Base-by-base conservation (phyloP, 2,113 vertebrate genomes). In the Loxodonta africana region DNA sequence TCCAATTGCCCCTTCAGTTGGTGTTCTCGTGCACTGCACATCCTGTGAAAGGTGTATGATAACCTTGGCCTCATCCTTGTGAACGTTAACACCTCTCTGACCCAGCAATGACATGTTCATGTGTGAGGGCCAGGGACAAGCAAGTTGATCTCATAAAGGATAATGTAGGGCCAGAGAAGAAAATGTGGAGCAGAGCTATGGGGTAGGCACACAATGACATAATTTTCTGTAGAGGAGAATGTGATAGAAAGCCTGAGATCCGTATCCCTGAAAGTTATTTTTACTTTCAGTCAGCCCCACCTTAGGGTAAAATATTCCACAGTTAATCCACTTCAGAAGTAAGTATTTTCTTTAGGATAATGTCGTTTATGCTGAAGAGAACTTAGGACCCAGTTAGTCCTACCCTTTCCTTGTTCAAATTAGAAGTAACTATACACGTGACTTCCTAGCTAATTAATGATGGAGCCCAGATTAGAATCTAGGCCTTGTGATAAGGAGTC, bases 181-280 rank as follows among this genome's bases (percentile, higher is more conserved):
- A 65, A 37, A 46, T 84, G 8, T n/a, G 51, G 51, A 87, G 44
- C 10, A 46, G 4, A 12, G 30, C 33, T 76, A 2, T 62, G 20
- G 53, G 2, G 23, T 14, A 95, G 30, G 83, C 18, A 63, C 7
- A 84, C 12, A n/a, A 78, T 21, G 8, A 20, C 25, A 46, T 73
- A 25, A 69, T 91, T 81, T 89, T 96, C 78, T 83, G 5, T n/a
- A 77, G 21, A 67, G 21, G n/a, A 94, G 25, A 95, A 78, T 46
- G 11, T 95, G n/a, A 84, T 18, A 84, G 57, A 86, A 76, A 96
- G 3, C n/a, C 81, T 73, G 20, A 92, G 71, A 78, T 44, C 2
- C 44, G 46, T 26, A 83, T 83, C 11, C 26, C n/a, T 83, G 57
- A 71, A 88, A 88, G 21, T 28, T 23, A 74, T 83, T 81, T 84